A percentile compares a stretch with the other conserved stretches of the same genome.
Conservation (phyloP, 2,888 invertebrate species). For the Philereme transversata region DNA sequence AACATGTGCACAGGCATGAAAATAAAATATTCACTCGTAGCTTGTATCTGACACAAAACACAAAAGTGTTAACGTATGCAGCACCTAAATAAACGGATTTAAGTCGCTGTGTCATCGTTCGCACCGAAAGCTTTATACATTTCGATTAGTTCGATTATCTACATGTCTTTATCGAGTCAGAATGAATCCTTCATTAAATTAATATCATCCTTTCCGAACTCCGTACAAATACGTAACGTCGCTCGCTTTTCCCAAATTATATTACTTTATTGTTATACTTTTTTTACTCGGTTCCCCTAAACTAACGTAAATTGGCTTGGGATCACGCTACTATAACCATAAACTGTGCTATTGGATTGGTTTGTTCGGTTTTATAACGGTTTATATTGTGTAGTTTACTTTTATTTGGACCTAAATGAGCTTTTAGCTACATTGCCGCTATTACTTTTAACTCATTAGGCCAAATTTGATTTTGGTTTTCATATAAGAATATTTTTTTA, state of each 20-base stretch:
- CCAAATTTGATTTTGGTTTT: conserved; percentile 24
- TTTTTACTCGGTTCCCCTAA: conserved; percentile 75
- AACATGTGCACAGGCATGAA: no score
- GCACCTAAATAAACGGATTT: no score
- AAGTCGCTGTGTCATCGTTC: conserved; percentile 1
- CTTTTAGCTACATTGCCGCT: conserved; percentile 33
- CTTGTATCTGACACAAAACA: no score
- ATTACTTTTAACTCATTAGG: conserved; percentile 34
- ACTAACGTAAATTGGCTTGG: conserved; percentile 80
- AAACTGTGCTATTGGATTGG: conserved; percentile 76
- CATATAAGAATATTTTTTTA: conserved; percentile 6
- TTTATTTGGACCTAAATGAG: conserved; percentile 43
- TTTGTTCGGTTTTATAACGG: conserved; percentile 59
- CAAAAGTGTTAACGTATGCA: no score
- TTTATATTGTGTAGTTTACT: conserved; percentile 47
- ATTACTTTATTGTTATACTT: conserved; percentile 82
- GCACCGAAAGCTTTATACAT: conserved; percentile 12
- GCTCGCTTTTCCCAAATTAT: conserved; percentile 76
- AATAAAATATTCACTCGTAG: no score
- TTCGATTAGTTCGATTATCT: conserved; percentile 52
- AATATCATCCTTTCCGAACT: conserved; percentile 55
- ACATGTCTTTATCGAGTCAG: conserved; percentile 56
- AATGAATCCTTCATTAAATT: conserved; percentile 75
- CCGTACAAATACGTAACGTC: conserved; percentile 72
- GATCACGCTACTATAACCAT: conserved; percentile 80